Evolutionary conservation across 2,113 vertebrate genomes (phyloP), one percentile per base, ranked within the genome.

Genomic region (Ranitomeya variabilis): DNA sequence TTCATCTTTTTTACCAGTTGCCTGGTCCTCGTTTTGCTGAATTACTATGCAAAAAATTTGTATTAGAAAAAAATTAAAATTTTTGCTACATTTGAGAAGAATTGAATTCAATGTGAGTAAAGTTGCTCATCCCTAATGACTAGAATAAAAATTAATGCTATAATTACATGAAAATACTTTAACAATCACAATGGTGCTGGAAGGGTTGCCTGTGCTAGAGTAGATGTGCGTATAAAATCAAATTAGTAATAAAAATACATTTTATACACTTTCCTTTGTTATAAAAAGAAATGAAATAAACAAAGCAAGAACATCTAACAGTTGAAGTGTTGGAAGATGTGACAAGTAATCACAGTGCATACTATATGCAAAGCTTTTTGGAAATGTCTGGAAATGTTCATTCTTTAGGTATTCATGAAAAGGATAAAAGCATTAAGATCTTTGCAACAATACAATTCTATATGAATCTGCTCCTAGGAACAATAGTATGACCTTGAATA

Each of bases 401-500:
- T 80, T 60, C 55, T 60, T 80, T 59, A 23, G 45, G 79, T 57
- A 19, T 26, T 60, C 54, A 31, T 26, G 15, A 60, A 31, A 16
- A 60, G 45, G 37, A 80, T 23, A 80, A 60, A 80, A 80, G 15
- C 79, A 80, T 37, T 60, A 18, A 7, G 15, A 31, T 26, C 60
- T 80, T 3, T 37, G 60, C 31, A 7, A 18, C 54, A 80, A 59
- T 52, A 59, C 6, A 79, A 31, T 80, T 31, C n/a, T 60, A 19
- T 57, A 16, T 31, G 13, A 59, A 60, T 37, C 79, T 80, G 54
- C 37, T 45, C 3, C 37, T 11, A 60, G 16, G 79, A 80, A 60
- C n/a, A 80, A 80, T 59, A 8, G 55, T 18, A 37, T 80, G 79
- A 80, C 79, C 54, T 80, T 80, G 23, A 80, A 14, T 13, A 80